phyloP scores from a whole-genome alignment of 2,888 invertebrate genomes.

The Thera obeliscata region DNA sequence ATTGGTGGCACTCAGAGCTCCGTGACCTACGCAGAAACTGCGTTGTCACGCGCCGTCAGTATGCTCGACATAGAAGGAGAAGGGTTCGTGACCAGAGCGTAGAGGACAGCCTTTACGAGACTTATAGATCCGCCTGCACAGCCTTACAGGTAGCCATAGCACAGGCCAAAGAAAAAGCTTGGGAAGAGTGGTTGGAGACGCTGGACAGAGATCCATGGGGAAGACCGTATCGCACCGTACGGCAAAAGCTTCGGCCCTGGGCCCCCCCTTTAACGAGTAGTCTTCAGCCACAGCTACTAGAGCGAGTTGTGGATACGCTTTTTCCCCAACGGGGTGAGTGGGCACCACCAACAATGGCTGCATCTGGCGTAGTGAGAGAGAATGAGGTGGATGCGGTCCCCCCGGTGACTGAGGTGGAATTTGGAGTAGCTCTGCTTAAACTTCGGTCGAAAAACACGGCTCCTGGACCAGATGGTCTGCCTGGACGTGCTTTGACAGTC shows the following conservation, averaged over 20 bases:
- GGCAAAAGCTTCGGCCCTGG: conserved; percentile 10
- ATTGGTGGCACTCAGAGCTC: conserved; percentile 4
- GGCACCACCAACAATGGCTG: neutral
- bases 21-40: neutral
- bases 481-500: neutral
- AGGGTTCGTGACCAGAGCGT: neutral
- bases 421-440: no score
- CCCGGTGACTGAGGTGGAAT: no score
- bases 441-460: neutral
- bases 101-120: neutral
- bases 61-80: conserved; percentile 1
- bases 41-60: conserved; percentile 6
- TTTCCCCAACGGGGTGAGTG: conserved; percentile 5
- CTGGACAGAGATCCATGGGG: conserved; percentile 16
- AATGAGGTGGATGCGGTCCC: neutral
- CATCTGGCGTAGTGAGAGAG: neutral
- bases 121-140: neutral
- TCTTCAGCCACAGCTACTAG: neutral
- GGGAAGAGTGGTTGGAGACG: conserved; percentile 4
- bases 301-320: neutral
- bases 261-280: conserved; percentile 4
- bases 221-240: conserved; percentile 2
- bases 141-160: neutral
- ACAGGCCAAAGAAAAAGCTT: neutral
- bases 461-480: neutral